Conservation (phyloP, 92 coral and sea anemone genomes). For the Pocillopora grandis region DNA sequence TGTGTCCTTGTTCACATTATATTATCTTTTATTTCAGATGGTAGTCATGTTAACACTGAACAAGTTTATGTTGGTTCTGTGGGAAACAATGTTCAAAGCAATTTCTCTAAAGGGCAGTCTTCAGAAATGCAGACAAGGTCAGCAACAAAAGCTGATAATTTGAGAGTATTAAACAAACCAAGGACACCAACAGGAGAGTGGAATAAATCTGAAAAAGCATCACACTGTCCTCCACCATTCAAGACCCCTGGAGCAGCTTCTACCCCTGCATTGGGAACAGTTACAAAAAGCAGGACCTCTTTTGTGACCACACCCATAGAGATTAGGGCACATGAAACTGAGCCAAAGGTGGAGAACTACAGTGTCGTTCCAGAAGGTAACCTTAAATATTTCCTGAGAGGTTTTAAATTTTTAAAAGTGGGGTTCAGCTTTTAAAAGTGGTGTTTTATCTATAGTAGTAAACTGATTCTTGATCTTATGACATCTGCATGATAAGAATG, state of each 20-base stretch:
- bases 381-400: background rate
- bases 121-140: background rate
- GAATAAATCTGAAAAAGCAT: background rate
- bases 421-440: background rate
- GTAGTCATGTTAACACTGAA: background rate
- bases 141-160: background rate
- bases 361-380: slow-evolving; percentile 45
- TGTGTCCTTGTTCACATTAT: background rate
- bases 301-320: slow-evolving; percentile 23
- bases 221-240: slow-evolving; percentile 16
- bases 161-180: slow-evolving; percentile 10
- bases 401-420: too few relatives aligned
- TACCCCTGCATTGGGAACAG: slow-evolving; percentile 26
- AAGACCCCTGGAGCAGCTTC: slow-evolving; percentile 44
- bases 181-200: slow-evolving; percentile 9
- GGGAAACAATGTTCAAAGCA: background rate
- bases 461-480: background rate
- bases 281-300: slow-evolving; percentile 6
- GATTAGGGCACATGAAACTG: background rate
- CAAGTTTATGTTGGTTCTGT: background rate
- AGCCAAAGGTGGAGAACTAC: slow-evolving; percentile 23
- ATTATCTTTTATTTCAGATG: background rate
- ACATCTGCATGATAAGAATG: too few relatives aligned
- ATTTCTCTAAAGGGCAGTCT: background rate
- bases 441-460: background rate